Base-by-base conservation (phyloP, 2,113 vertebrate species). In the Malurus alboscapulatus region DNA sequence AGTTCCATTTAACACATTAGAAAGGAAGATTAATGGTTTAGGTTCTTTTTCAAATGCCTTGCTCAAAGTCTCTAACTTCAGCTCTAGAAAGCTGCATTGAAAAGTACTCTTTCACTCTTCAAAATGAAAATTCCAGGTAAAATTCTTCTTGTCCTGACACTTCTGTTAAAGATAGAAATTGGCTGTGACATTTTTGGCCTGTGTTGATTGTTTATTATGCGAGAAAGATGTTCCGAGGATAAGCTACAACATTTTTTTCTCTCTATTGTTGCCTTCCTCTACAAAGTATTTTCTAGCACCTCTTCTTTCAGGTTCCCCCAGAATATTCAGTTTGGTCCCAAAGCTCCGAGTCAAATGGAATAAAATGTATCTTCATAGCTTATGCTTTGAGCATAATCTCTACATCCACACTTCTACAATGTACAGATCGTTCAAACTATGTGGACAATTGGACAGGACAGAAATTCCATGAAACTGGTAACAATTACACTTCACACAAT, bases 401-500 rank as follows among this genome's bases (percentile, higher is more conserved):
- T 71, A 59, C 50, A 76, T 77, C 38, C 6, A 4, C 44, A 17
- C 48, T 91, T 87, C 29, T 59, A 44, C 55, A 48, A 45, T 48
- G 7, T 50, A 34, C 30, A 65, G 45, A 42, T 54, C 12, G 10
- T 79, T 93, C 74, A 73, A 81, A 22, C 47, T 79, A 61, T 69
- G 55, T 58, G 67, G 78, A 62, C 18, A 22, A 85, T 6, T 87
- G 81, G 81, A 91, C 38, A 57, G 54, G 71, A 87, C 48, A 88
- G 74, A 93, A 85, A 91, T 79, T 20, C 50, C 67, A 66, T 20
- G 12, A 61, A 93, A 85, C 27, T 85, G 75, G 3, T 80, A 91
- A 73, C 82, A 91, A 90, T 87, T 94, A 84, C 44, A 54, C 66
- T 85, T 93, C 75, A 72, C 36, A 65, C 44, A 85, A 77, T 86